phyloP scores from a whole-genome alignment of 2,113 vertebrate genomes.

The Fregata magnificens region DNA sequence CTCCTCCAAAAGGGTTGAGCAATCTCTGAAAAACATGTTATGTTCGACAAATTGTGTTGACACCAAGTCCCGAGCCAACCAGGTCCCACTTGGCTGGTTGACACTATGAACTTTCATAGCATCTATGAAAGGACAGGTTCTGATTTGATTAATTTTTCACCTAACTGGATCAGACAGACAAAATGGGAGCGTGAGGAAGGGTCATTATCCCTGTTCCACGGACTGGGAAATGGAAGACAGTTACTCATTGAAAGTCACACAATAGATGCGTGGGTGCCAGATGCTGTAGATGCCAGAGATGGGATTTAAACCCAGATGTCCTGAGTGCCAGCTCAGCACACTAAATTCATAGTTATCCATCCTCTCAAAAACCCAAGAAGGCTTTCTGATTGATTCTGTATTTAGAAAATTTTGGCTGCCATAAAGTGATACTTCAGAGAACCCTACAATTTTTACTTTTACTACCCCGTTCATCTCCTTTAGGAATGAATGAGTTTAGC shows the following conservation, averaged over 20 bases:
- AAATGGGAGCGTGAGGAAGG: neutral
- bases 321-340: neutral
- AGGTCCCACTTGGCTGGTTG: neutral
- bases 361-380: neutral
- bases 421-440: neutral
- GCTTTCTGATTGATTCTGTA: neutral
- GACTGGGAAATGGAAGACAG: neutral
- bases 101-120: too few species aligned
- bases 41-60: neutral
- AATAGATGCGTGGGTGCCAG: neutral
- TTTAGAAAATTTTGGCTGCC: neutral
- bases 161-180: neutral
- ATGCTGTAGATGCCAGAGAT: neutral
- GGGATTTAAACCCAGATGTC: neutral
- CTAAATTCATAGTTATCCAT: neutral
- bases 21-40: neutral
- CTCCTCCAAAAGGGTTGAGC: neutral
- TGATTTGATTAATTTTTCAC: neutral
- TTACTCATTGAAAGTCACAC: neutral
- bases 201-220: neutral
- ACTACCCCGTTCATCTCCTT: neutral
- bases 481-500: neutral
- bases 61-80: accelerated
- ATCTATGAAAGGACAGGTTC: neutral
- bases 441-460: neutral